Conservation (phyloP, 2,888 invertebrate species). For the Cryptus armator region DNA sequence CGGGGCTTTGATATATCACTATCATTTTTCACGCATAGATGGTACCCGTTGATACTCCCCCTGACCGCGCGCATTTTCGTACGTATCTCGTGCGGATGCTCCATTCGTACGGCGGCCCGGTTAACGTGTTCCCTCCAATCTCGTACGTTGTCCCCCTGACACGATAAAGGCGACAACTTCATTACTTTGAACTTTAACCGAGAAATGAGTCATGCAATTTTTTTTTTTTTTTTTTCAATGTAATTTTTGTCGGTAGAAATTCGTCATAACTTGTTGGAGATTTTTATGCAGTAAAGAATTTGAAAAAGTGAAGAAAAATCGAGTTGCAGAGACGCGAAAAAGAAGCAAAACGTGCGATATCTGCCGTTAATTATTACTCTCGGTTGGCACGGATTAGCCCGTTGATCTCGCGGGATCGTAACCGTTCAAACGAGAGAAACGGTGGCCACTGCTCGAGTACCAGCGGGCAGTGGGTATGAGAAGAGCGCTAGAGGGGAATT, state of each 20-base stretch:
- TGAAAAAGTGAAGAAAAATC: not conserved
- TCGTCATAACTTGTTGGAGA: not conserved
- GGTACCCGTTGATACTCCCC: slow-evolving; percentile 77
- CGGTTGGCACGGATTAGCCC: slow-evolving; percentile 63
- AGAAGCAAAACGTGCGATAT: slow-evolving; percentile 1
- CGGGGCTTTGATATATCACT: slow-evolving; percentile 77
- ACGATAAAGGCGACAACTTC: slow-evolving; percentile 30
- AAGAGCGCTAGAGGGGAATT: slow-evolving; percentile 55
- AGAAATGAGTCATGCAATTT: not conserved
- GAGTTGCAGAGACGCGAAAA: not conserved
- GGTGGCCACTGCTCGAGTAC: not conserved
- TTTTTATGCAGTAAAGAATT: not conserved
- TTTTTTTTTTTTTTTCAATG: not conserved
- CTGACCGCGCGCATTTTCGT: slow-evolving; percentile 39
- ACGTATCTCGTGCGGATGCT: slow-evolving; percentile 38
- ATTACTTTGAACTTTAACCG: slow-evolving; percentile 3
- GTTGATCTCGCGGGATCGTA: slow-evolving; percentile 69
- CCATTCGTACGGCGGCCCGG: not conserved
- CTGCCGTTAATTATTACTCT: slow-evolving; percentile 71
- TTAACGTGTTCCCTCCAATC: slow-evolving; percentile 2
- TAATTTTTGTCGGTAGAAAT: not conserved
- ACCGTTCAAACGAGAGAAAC: slow-evolving; percentile 54
- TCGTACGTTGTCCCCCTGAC: slow-evolving; percentile 3
- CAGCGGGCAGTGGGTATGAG: not conserved
- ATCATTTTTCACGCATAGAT: slow-evolving; percentile 83